These are phyloP conservation scores for Zaprionus gabonicus DNA, from an alignment of 1,140 invertebrate genomes.

Conservation along the genomic window DNA sequence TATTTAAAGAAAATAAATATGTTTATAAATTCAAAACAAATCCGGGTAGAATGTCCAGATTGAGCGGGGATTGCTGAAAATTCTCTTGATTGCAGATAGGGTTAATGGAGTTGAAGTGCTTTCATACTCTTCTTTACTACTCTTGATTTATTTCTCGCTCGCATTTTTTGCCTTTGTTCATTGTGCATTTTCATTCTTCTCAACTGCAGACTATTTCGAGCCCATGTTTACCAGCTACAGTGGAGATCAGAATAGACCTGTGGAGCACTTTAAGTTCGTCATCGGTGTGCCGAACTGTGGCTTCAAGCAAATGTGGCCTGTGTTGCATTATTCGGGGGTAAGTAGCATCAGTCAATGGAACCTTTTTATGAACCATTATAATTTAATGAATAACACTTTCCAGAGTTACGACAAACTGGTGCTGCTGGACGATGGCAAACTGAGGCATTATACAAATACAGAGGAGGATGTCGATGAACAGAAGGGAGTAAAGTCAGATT, in stretches of 20 bases:
- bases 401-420: slow-evolving; percentile 87
- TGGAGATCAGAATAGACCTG: slow-evolving; percentile 84
- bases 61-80: no score
- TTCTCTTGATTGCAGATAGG: neutral
- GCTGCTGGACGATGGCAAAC: slow-evolving; percentile 88
- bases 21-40: neutral
- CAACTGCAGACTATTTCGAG: slow-evolving; percentile 85
- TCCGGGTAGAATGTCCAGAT: no score
- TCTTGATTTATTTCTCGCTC: neutral
- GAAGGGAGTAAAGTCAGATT: slow-evolving; percentile 67
- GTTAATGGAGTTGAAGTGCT: neutral
- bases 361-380: neutral
- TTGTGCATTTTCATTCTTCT: slow-evolving; percentile 51
- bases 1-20: no score
- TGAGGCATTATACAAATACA: slow-evolving; percentile 88
- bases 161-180: slow-evolving; percentile 3
- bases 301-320: slow-evolving; percentile 88
- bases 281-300: slow-evolving; percentile 90
- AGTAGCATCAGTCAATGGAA: neutral
- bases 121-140: neutral
- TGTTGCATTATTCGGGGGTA: slow-evolving; percentile 88
- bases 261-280: slow-evolving; percentile 83
- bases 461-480: slow-evolving; percentile 82
- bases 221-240: slow-evolving; percentile 88
- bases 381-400: neutral